A percentile compares a stretch with the other conserved stretches of the same genome.
Evolutionary conservation across 2,888 invertebrate species (phyloP).

Genomic region (Cephus spinipes): DNA sequence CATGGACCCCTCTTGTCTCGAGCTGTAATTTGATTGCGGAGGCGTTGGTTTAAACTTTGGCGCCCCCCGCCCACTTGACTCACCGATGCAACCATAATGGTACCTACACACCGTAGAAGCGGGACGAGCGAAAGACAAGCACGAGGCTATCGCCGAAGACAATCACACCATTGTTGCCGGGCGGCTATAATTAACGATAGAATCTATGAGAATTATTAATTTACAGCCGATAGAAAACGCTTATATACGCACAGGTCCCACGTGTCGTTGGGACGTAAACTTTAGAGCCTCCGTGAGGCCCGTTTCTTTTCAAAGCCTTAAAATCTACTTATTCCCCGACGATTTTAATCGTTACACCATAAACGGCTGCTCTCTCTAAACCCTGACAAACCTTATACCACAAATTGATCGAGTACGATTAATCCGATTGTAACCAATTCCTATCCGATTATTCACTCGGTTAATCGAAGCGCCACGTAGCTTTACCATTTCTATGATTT

Average conservation of each 20-base stretch:
- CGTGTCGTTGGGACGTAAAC: neutral
- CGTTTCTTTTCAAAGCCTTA: neutral
- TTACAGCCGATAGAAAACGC: slow-evolving; percentile 41
- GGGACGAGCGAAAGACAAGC: neutral
- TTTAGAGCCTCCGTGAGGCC: neutral
- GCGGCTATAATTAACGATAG: slow-evolving; percentile 60
- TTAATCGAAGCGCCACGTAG: neutral
- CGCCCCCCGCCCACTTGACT: slow-evolving; percentile 40
- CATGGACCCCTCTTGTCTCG: slow-evolving; percentile 56
- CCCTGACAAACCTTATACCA: neutral
- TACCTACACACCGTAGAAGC: slow-evolving; percentile 41
- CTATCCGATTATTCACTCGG: neutral
- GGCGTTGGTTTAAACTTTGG: slow-evolving; percentile 60
- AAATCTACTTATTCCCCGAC: neutral
- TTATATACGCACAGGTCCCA: neutral
- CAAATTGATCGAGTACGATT: neutral
- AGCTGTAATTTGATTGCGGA: slow-evolving; percentile 64
- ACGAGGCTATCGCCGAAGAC: slow-evolving; percentile 48
- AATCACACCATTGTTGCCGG: slow-evolving; percentile 59
- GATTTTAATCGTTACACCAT: neutral
- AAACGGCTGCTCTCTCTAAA: neutral
- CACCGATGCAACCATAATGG: slow-evolving; percentile 44
- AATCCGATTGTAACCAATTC: neutral
- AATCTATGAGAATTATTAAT: slow-evolving; percentile 60
- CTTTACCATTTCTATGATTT: slow-evolving; percentile 15